A percentile compares a stretch with the other conserved stretches of the same genome.
These are phyloP conservation scores for Notothenia coriiceps DNA, from an alignment of 2,113 vertebrate genomes.

Conservation along the genomic window DNA sequence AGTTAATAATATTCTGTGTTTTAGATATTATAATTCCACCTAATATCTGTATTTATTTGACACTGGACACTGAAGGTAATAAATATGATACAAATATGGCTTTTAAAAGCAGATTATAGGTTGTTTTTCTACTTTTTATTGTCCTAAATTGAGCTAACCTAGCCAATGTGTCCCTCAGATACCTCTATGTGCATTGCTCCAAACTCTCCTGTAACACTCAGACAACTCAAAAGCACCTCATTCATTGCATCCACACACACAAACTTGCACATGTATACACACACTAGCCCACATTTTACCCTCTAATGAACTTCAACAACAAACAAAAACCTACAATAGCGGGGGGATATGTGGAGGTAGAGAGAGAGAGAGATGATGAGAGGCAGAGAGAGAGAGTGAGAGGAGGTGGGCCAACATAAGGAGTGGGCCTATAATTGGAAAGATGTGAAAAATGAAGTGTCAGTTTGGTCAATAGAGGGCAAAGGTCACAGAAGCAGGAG, in stretches of 20 bases:
- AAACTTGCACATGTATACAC: slow-evolving; percentile 8
- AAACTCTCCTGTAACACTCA: not conserved
- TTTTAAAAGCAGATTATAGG: no score
- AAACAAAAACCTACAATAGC: slow-evolving; percentile 51
- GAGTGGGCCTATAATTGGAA: slow-evolving; percentile 92
- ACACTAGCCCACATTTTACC: slow-evolving; percentile 36
- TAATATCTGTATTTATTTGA: not conserved
- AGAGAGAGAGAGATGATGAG: slow-evolving; percentile 20
- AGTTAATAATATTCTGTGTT: not conserved
- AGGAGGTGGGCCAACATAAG: slow-evolving; percentile 79
- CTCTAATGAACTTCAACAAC: slow-evolving; percentile 65
- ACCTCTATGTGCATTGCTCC: slow-evolving; percentile 2
- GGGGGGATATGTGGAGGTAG: slow-evolving; percentile 12
- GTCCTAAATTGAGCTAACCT: not conserved
- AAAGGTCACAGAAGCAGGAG: slow-evolving; percentile 93
- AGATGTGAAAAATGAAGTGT: slow-evolving; percentile 99
- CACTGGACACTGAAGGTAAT: not conserved
- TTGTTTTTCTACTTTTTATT: not conserved
- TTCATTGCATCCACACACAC: slow-evolving; percentile 26
- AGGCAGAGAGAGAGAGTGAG: slow-evolving; percentile 3
- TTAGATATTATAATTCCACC: not conserved
- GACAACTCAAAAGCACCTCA: slow-evolving; percentile 23
- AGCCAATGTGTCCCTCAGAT: not conserved
- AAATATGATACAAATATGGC: no score
- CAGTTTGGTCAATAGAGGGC: slow-evolving; percentile 97